These are phyloP conservation scores for Myanophis thanlyinensis DNA, from an alignment of 2,113 vertebrate species.

Conservation along the genomic window DNA sequence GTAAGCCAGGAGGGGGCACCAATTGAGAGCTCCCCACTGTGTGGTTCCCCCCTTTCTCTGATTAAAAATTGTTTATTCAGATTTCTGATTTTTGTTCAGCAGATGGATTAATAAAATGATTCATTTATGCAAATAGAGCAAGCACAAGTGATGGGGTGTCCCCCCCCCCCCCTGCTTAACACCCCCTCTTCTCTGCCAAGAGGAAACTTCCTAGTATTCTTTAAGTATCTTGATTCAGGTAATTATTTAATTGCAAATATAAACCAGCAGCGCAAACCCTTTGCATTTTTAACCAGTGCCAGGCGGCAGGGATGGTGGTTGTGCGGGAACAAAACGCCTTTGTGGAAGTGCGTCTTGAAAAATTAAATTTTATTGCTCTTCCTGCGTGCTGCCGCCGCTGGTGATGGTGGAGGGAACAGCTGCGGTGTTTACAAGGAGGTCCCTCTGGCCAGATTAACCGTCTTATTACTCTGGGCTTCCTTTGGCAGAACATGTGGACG, in stretches of 20 bases:
- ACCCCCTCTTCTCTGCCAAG: not conserved
- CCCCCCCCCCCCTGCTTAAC: slow-evolving; percentile 33
- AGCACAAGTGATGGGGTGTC: slow-evolving; percentile 21
- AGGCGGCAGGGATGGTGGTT: not conserved
- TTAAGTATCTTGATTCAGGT: slow-evolving; percentile 31
- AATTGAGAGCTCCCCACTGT: not conserved
- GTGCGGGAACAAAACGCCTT: slow-evolving; percentile 18
- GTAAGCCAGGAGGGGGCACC: not conserved
- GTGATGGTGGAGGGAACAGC: not conserved
- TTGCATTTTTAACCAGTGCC: slow-evolving; percentile 49
- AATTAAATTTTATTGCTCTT: slow-evolving; percentile 4
- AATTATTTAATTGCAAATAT: slow-evolving; percentile 35
- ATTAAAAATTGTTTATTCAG: slow-evolving; percentile 26
- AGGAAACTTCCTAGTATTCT: slow-evolving; percentile 14
- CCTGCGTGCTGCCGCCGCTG: not conserved
- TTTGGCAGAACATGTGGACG: not conserved
- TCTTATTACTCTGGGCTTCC: not conserved
- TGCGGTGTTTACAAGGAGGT: not conserved
- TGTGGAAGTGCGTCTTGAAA: slow-evolving; percentile 13
- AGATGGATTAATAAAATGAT: slow-evolving; percentile 34
- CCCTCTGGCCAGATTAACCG: slow-evolving; percentile 6
- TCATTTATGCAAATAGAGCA: slow-evolving; percentile 46
- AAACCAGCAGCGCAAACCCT: slow-evolving; percentile 37
- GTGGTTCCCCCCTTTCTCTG: not conserved
- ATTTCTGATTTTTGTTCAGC: slow-evolving; percentile 3